phyloP scores from a whole-genome alignment of 1,140 invertebrate species.

The Drosophila chauvacae region DNA sequence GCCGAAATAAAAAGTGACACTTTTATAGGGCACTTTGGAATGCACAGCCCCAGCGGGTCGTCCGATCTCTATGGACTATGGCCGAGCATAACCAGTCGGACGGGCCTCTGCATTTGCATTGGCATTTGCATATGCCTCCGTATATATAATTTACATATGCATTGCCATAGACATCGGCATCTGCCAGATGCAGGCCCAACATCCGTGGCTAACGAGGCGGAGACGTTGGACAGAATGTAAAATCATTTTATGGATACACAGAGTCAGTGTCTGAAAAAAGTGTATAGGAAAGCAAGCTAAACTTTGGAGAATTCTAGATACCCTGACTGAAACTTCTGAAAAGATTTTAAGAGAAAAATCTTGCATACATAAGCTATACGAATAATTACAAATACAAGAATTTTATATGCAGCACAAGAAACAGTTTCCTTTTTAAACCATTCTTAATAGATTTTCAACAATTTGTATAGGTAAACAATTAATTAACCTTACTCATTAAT shows the following conservation, averaged over 20 bases:
- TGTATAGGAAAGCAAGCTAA: neutral
- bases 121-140: constrained; percentile 52
- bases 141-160: constrained; percentile 57
- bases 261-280: constrained; percentile 10
- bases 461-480: too few relatives aligned
- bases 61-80: constrained; percentile 20
- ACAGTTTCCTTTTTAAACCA: too few relatives aligned
- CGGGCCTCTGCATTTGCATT: constrained; percentile 39
- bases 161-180: constrained; percentile 19
- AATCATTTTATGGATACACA: constrained; percentile 61
- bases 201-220: constrained; percentile 24
- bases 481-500: too few relatives aligned
- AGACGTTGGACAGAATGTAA: constrained; percentile 43
- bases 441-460: too few relatives aligned
- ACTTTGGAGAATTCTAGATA: neutral
- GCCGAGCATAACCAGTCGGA: constrained; percentile 57
- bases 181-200: constrained; percentile 48
- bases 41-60: constrained; percentile 61
- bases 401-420: neutral
- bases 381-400: neutral
- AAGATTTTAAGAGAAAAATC: neutral
- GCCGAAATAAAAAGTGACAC: constrained; percentile 74
- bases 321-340: neutral
- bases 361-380: neutral
- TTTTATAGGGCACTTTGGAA: constrained; percentile 78